These are phyloP conservation scores for Chaetogeoica ovagalla DNA, from an alignment of 2,888 invertebrate species.

Conservation along the genomic window DNA sequence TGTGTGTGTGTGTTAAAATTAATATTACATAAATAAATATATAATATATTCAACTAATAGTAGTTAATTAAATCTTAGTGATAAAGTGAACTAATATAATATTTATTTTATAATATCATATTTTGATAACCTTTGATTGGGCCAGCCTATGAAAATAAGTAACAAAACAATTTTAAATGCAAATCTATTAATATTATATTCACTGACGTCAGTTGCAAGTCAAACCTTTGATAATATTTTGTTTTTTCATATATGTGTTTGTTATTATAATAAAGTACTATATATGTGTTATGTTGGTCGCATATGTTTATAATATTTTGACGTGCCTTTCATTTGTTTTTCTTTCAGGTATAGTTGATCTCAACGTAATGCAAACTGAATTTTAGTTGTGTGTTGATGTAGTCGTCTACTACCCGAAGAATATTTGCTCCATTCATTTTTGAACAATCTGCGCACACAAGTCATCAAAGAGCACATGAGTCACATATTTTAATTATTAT, in stretches of 20 bases:
- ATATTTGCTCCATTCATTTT: constrained; percentile 24
- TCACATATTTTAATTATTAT: constrained; percentile 12
- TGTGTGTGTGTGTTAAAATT: no score
- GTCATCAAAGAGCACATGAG: constrained; percentile 2
- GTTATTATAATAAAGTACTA: neutral
- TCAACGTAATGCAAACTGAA: constrained; percentile 43
- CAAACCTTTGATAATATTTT: constrained; percentile 29
- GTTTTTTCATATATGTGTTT: neutral
- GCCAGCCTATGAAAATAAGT: neutral
- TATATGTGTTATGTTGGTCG: neutral
- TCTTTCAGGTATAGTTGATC: constrained; percentile 46
- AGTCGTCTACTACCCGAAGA: constrained; percentile 1
- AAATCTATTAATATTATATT: constrained; percentile 30
- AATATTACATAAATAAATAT: no score
- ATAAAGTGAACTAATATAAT: neutral
- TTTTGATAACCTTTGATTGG: constrained; percentile 44
- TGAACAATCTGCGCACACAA: constrained; percentile 31
- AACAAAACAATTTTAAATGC: constrained; percentile 35
- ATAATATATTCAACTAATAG: no score
- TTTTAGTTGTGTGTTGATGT: constrained; percentile 31
- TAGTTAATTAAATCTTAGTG: neutral
- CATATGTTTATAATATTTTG: constrained; percentile 27
- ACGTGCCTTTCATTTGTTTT: neutral
- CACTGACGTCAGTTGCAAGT: constrained; percentile 41
- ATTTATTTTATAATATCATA: neutral